Evolutionary conservation across 2,888 invertebrate species (phyloP), one percentile per base, ranked within the genome.

Genomic region (Ochropleura leucogaster): DNA sequence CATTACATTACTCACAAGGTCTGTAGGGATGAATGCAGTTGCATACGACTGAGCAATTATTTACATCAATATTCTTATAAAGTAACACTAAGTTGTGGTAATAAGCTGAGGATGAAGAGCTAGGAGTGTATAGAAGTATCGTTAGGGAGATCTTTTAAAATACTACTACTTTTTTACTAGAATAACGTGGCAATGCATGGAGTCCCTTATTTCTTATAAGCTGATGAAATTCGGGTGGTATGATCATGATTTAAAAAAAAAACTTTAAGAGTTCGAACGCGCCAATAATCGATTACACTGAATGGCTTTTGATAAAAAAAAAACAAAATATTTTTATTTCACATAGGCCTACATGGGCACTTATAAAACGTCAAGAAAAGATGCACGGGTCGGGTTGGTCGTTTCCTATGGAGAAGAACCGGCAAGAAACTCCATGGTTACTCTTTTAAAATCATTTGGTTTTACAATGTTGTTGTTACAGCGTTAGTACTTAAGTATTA

Each of bases 1-100:
- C 80, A 82, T 68, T 78, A 67, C 75, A 81, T 83, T 83, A 85
- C 53, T 0, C 12, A 69, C 86, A 89, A 87, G 88, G 87, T 70
- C 88, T 82, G 73, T 44, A 66, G 64, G 78, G 77, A 85, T 85
- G 85, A 82, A 80, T 69, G 68, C 77, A 66, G 67, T 84, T 85
- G 82, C 82, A 82, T 82, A 85, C 78, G 63, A 53, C 69, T 10
- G 9, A 9, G 60, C 42, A 66, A 81, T 82, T 72, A 77, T 76
- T 62, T 64, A 77, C 82, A 84, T 84, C 72, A 84, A 82, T 81
- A 81, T 80, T 80, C 80, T 80, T 82, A 82, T 64, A 77, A 67
- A 82, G 82, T 68, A 79, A 49, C 46, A 69, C 57, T 47, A 47
- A 44, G 18, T n/a, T 62, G 44, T 18, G n/a, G 60, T 57, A 9